Conservation (phyloP, 2,113 vertebrate genomes). For the Lucifuga dentata region DNA sequence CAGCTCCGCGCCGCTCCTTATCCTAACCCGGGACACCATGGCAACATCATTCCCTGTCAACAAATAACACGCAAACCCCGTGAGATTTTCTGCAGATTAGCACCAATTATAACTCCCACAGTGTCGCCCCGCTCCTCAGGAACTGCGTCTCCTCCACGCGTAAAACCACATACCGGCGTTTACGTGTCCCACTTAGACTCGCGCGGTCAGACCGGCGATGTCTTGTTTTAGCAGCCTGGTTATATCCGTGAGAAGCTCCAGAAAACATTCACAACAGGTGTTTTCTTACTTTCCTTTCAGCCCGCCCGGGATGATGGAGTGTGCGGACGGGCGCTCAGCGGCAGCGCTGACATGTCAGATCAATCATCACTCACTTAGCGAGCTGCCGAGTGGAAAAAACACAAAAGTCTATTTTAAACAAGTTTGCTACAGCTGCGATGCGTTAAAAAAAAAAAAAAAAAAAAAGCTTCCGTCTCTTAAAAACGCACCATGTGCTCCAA, state of each 20-base stretch:
- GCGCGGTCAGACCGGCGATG: conserved; percentile 13
- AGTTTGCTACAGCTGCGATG: too few relatives aligned
- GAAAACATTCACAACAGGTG: conserved; percentile 71
- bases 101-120: not conserved
- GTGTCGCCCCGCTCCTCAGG: not conserved
- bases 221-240: conserved; percentile 28
- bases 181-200: conserved; percentile 11
- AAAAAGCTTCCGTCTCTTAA: too few relatives aligned
- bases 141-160: conserved; percentile 20
- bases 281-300: conserved; percentile 45
- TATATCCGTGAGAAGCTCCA: conserved; percentile 51
- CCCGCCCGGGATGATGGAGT: conserved; percentile 19
- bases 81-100: not conserved
- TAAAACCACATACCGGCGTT: conserved; percentile 39
- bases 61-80: conserved; percentile 2
- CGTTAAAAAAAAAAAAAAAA: too few relatives aligned
- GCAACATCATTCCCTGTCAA: conserved; percentile 59
- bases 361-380: conserved; percentile 50
- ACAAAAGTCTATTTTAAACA: not conserved
- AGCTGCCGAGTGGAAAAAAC: not conserved
- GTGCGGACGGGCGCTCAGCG: conserved; percentile 25
- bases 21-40: conserved; percentile 73
- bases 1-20: conserved; percentile 76
- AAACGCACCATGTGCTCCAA: not conserved
- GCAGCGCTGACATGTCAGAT: conserved; percentile 43